Evolutionary conservation across 1,140 invertebrate genomes (phyloP).

Genomic region (Meloidogyne chitwoodi): DNA sequence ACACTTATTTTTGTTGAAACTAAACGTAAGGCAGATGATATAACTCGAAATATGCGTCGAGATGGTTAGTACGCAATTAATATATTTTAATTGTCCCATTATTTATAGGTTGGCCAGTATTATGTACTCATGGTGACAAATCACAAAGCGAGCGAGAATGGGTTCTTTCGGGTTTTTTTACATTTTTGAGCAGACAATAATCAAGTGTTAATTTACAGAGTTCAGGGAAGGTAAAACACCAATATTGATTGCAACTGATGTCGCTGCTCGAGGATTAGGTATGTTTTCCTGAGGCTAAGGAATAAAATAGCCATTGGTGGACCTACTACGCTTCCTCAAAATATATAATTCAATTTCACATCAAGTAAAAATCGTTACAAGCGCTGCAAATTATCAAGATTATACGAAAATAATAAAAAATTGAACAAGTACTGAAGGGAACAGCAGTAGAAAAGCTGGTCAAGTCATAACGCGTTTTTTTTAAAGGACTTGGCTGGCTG

Average conservation of each 20-base stretch:
- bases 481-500: no score
- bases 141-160: conserved; percentile 76
- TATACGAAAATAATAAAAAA: no score
- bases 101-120: background rate
- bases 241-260: conserved; percentile 89
- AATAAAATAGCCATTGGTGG: no score
- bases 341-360: no score
- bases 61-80: conserved; percentile 75
- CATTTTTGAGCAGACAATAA: background rate
- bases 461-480: no score
- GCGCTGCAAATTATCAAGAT: no score
- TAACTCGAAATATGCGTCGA: conserved; percentile 69
- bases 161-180: conserved; percentile 9
- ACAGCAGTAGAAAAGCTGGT: no score
- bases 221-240: conserved; percentile 80
- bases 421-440: no score
- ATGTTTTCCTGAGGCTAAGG: no score
- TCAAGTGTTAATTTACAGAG: conserved; percentile 57
- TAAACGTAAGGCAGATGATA: conserved; percentile 88
- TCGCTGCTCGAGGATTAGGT: conserved; percentile 81
- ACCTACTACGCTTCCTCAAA: no score
- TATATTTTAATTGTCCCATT: background rate
- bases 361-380: no score
- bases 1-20: conserved; percentile 92
- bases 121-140: conserved; percentile 91